Percentiles rank a stretch among this genome's conserved stretches.
Conservation (phyloP, 2,113 vertebrate species). For the Neolamprologus kungweensis region DNA sequence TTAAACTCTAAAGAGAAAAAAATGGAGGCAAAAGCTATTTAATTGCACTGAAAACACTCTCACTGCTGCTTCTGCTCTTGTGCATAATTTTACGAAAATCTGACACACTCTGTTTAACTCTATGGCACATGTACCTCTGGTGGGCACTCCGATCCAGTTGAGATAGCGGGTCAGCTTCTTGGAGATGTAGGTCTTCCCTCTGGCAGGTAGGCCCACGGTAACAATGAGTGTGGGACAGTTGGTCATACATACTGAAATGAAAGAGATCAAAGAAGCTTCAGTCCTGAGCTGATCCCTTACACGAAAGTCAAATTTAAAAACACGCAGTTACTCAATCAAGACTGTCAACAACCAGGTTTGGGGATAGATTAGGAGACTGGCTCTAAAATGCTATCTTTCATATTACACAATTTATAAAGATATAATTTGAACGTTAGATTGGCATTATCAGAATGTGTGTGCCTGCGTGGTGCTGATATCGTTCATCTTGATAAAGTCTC, state of each 20-base stretch:
- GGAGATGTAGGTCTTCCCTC: slow-evolving; percentile 97
- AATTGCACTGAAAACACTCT: background rate
- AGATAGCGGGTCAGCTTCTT: slow-evolving; percentile 98
- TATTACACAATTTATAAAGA: background rate
- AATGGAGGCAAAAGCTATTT: background rate
- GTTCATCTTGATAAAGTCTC: background rate
- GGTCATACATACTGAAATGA: slow-evolving; percentile 89
- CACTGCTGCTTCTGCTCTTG: background rate
- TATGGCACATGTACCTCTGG: slow-evolving; percentile 74
- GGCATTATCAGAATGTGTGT: background rate
- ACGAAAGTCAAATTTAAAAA: background rate
- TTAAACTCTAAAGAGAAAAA: slow-evolving; percentile 82
- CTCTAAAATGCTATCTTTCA: no score
- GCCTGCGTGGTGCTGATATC: background rate
- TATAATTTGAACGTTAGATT: background rate
- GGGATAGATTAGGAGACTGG: background rate
- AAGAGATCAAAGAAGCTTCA: background rate
- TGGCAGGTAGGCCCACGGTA: slow-evolving; percentile 92
- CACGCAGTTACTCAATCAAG: background rate
- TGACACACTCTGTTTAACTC: background rate
- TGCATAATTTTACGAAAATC: background rate
- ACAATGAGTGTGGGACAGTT: slow-evolving; percentile 96
- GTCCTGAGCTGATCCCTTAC: background rate
- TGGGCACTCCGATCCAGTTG: slow-evolving; percentile 97
- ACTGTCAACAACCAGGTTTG: background rate